phyloP scores from a whole-genome alignment of 2,888 invertebrate genomes.

The Eupsilia transversa region DNA sequence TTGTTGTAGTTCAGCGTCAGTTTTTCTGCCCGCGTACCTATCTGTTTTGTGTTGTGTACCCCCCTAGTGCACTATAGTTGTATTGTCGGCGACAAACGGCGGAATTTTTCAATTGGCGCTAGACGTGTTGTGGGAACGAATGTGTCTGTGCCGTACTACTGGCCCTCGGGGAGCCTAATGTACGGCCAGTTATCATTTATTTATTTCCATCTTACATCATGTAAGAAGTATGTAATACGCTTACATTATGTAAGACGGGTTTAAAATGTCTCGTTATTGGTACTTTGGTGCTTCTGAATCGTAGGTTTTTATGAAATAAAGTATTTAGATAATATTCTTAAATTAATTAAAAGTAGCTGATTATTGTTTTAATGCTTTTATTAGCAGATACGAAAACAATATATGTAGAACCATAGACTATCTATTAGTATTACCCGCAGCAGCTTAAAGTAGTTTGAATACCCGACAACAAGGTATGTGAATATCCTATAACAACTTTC shows the following conservation, averaged over 20 bases:
- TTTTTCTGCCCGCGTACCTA: not conserved
- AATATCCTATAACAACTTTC: not conserved
- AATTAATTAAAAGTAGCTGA: not conserved
- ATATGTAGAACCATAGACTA: not conserved
- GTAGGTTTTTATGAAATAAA: not conserved
- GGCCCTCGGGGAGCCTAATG: conserved; percentile 9
- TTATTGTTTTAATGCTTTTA: not conserved
- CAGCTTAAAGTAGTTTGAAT: not conserved
- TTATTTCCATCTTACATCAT: no score
- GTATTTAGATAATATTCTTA: not conserved
- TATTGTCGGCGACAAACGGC: conserved; percentile 39
- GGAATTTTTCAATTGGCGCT: conserved; percentile 65
- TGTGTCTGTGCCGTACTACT: conserved; percentile 44
- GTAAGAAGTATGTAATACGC: no score
- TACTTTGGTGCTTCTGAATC: not conserved
- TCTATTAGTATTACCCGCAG: not conserved
- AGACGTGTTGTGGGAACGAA: conserved; percentile 35
- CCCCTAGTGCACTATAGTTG: conserved; percentile 19
- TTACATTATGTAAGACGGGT: not conserved
- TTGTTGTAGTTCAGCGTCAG: no score
- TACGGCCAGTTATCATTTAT: no score
- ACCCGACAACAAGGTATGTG: not conserved
- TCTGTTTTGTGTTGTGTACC: not conserved
- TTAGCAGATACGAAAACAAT: not conserved
- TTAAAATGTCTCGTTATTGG: conserved; percentile 8